A percentile compares a stretch with the other conserved stretches of the same genome.
phyloP scores from a whole-genome alignment of 2,797 vertebrate genomes.

The Sylvia borin region DNA sequence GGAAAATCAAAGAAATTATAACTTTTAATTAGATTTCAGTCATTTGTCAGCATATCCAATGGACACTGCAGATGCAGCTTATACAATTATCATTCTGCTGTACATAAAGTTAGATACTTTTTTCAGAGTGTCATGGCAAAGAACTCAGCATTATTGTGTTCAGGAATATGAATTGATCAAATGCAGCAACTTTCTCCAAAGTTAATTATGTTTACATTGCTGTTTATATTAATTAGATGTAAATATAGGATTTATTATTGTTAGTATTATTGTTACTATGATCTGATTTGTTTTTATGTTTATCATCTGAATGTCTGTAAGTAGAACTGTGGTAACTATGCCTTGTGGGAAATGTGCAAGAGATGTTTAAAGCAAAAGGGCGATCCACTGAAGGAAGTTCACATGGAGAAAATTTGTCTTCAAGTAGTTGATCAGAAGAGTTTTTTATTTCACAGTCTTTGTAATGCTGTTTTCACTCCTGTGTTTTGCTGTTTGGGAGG shows the following conservation, averaged over 20 bases:
- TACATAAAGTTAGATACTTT: neutral
- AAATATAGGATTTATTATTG: neutral
- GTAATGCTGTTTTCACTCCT: neutral
- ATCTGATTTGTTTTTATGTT: neutral
- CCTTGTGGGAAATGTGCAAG: neutral
- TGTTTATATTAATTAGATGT: neutral
- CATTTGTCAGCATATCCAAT: neutral
- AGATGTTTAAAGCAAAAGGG: neutral
- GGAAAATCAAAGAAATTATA: neutral
- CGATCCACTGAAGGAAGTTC: neutral
- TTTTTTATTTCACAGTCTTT: neutral
- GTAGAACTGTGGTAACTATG: neutral
- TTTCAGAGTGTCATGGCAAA: neutral
- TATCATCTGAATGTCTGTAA: neutral
- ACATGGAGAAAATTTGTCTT: neutral
- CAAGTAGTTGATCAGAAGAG: neutral
- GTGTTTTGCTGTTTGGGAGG: neutral
- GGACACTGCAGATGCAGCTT: neutral
- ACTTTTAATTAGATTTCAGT: neutral
- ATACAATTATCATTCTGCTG: neutral
- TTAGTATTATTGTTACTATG: neutral
- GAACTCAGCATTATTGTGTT: neutral
- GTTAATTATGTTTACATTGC: neutral
- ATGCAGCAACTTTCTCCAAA: neutral
- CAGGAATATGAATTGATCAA: neutral